Percentiles rank a stretch among this genome's conserved stretches.
Evolutionary conservation across 92 coral and sea anemone species (phyloP).

Genomic region (Isaurus tuberculatus): DNA sequence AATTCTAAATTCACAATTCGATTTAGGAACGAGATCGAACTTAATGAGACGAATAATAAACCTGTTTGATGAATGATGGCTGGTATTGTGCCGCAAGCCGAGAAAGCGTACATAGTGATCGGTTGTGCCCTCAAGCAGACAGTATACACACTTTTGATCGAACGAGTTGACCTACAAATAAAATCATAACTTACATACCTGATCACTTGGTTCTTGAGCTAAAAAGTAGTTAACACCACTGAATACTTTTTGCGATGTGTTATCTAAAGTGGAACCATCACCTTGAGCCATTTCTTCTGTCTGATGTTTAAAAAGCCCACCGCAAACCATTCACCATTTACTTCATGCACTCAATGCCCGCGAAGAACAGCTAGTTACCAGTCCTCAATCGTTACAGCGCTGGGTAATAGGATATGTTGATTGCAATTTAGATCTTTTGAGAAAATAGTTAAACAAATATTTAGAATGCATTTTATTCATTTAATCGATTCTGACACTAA

Average conservation of each 20-base stretch:
- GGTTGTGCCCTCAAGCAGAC: no score
- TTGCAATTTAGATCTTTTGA: no score
- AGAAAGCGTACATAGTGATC: neutral
- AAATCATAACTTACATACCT: constrained; percentile 17
- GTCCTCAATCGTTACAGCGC: neutral
- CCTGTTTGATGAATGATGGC: neutral
- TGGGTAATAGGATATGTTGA: no score
- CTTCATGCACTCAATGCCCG: neutral
- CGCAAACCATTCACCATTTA: neutral
- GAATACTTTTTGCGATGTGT: constrained; percentile 1
- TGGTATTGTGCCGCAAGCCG: neutral
- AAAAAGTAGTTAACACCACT: constrained; percentile 47
- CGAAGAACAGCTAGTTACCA: constrained; percentile 5
- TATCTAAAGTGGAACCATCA: constrained; percentile 11
- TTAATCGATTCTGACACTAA: no score
- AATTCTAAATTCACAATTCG: neutral
- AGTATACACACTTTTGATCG: neutral
- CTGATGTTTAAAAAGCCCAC: constrained; percentile 29
- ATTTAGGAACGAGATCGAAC: neutral
- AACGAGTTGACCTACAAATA: neutral
- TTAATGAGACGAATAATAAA: neutral
- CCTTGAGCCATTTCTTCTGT: constrained; percentile 23
- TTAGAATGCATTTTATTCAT: no score
- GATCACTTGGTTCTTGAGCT: constrained; percentile 45
- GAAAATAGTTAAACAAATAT: no score